phyloP scores from a whole-genome alignment of 2,113 vertebrate genomes.

The Gambusia affinis region DNA sequence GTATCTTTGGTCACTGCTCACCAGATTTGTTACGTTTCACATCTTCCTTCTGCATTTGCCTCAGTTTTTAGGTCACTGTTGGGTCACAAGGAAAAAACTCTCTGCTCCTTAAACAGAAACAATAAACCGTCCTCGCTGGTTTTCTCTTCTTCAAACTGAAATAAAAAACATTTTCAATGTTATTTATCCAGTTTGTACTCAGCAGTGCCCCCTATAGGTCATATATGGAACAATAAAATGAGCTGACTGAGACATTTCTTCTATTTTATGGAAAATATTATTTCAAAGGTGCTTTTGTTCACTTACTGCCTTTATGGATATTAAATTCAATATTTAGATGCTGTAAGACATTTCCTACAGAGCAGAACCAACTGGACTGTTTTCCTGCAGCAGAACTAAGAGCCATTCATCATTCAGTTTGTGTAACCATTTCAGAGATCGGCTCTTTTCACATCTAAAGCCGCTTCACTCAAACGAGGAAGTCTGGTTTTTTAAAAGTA shows the following conservation, averaged over 20 bases:
- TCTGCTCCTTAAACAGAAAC: background rate
- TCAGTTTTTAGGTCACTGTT: background rate
- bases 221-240: background rate
- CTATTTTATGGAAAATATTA: too few relatives aligned
- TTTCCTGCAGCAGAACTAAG: background rate
- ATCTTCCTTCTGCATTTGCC: background rate
- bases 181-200: background rate
- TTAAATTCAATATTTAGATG: too few relatives aligned
- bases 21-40: background rate
- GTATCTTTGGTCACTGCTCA: background rate
- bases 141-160: background rate
- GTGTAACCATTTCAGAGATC: background rate
- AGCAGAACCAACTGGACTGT: too few relatives aligned
- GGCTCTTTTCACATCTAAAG: background rate
- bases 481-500: background rate
- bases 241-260: too few relatives aligned
- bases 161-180: background rate
- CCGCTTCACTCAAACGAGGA: background rate
- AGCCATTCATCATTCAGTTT: background rate
- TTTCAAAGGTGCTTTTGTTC: too few relatives aligned
- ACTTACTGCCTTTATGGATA: too few relatives aligned
- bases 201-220: background rate
- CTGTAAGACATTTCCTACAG: too few relatives aligned
- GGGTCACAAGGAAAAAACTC: background rate
- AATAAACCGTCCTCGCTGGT: background rate